These are phyloP conservation scores for Nebria salina DNA, from an alignment of 2,888 invertebrate species.

Conservation along the genomic window DNA sequence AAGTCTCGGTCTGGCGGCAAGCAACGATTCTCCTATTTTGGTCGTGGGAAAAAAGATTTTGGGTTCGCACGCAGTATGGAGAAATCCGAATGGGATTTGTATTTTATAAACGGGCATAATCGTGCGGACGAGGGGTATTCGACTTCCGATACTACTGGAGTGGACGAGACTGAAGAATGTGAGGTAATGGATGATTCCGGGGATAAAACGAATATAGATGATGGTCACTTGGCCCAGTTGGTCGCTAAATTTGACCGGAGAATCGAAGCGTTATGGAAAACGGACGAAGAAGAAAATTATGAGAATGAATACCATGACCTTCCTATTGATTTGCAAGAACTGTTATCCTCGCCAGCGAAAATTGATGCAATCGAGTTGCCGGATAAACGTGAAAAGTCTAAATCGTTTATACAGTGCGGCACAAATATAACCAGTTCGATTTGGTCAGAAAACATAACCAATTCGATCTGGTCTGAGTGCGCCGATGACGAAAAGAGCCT, in stretches of 20 bases:
- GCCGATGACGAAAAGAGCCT: conserved; percentile 52
- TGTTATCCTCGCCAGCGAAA: conserved; percentile 69
- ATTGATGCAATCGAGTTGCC: conserved; percentile 57
- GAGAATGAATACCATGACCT: conserved; percentile 69
- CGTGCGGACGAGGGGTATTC: conserved; percentile 58
- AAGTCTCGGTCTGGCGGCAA: conserved; percentile 33
- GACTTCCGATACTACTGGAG: conserved; percentile 66
- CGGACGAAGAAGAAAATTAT: conserved; percentile 60
- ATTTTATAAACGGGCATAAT: conserved; percentile 60
- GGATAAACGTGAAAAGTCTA: conserved; percentile 53
- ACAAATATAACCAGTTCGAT: conserved; percentile 67
- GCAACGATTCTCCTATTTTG: conserved; percentile 49
- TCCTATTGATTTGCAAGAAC: conserved; percentile 70
- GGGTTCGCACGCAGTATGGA: conserved; percentile 52
- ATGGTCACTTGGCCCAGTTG: conserved; percentile 60
- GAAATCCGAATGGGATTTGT: conserved; percentile 67
- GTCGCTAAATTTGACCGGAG: conserved; percentile 76
- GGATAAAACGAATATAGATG: conserved; percentile 57
- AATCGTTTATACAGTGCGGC: conserved; percentile 62
- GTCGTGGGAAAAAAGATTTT: conserved; percentile 51
- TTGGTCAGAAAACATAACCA: conserved; percentile 66
- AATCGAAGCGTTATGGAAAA: conserved; percentile 74
- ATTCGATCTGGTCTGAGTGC: conserved; percentile 66
- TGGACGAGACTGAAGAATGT: conserved; percentile 56
- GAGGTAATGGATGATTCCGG: conserved; percentile 50